Conservation (phyloP, 1,140 invertebrate species). For the Drosophila chauvacae region DNA sequence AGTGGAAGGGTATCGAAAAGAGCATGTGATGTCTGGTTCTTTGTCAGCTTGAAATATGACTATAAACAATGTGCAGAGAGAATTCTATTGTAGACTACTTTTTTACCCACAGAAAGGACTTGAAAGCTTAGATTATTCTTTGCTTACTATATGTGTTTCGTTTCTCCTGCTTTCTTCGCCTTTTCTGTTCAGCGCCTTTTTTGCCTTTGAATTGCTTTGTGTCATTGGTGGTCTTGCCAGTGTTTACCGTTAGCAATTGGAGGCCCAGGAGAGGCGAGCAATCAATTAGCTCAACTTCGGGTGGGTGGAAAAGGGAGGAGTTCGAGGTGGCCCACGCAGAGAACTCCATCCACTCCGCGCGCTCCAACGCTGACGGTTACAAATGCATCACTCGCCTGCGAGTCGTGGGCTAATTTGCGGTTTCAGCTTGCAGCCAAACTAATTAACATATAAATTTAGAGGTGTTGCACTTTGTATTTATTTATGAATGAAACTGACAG, state of each 20-base stretch:
- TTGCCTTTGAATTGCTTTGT: slow-evolving; percentile 9
- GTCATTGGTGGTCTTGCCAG: slow-evolving; percentile 37
- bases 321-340: slow-evolving; percentile 24
- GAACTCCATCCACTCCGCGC: slow-evolving; percentile 22
- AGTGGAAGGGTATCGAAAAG: not conserved
- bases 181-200: slow-evolving; percentile 2
- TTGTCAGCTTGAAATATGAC: slow-evolving; percentile 72
- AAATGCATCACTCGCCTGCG: slow-evolving; percentile 51
- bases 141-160: slow-evolving; percentile 1
- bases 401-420: slow-evolving; percentile 62
- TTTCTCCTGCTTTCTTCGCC: slow-evolving; percentile 14
- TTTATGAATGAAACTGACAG: slow-evolving; percentile 67
- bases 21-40: not conserved
- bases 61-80: slow-evolving; percentile 48
- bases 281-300: slow-evolving; percentile 68
- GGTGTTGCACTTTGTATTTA: slow-evolving; percentile 68
- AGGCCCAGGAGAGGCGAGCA: slow-evolving; percentile 34
- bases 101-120: slow-evolving; percentile 29
- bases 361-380: slow-evolving; percentile 53
- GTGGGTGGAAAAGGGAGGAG: slow-evolving; percentile 13
- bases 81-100: slow-evolving; percentile 30
- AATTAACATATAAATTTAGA: slow-evolving; percentile 76
- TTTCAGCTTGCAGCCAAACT: slow-evolving; percentile 36
- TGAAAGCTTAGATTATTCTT: slow-evolving; percentile 31
- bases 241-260: slow-evolving; percentile 53